Base-by-base conservation (phyloP, 92 coral and sea anemone species). In the Anthopleura xanthogrammica region DNA sequence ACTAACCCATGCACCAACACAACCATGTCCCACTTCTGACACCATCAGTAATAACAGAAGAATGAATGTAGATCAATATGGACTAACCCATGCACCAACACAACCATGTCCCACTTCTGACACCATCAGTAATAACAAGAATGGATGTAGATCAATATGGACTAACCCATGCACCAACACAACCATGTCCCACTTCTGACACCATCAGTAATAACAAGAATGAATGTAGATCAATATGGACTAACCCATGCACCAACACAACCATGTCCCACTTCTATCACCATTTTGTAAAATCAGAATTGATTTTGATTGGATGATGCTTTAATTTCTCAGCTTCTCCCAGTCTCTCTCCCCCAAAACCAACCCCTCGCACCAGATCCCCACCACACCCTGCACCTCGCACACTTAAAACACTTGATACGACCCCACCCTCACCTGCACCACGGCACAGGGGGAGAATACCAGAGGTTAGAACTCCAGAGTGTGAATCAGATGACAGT, bases 361-460 rank as follows among this genome's bases (percentile, higher is more conserved):
- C 86, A 23, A n/a, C 41, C 39, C 80, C 86, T 41, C 86, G 80
- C 57, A 83, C 86, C 60, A 83, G 36, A 75, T 77, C 77, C 24
- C 58, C 84, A 76, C 86, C 88, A 66, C 88, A 79, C 79, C 83
- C 88, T 68, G 73, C 83, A 78, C 88, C 88, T 36, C 83, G 83
- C 55, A 68, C 83, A 62, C 83, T 41, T 55, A 85, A 70, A 52
- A 50, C 79, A 60, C 83, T 75, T 2, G 58, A 71, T 39, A 55
- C 76, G 14, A 72, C 85, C 24, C 85, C 85, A 58, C 85, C 73
- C n/a, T 72, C 85, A 62, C 75, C 83, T 19, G 52, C 83, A 62
- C 83, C 83, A 16, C 39, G 75, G 6, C 57, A 54, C 71, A 80
- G 19, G 52, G 75, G 16, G 48, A 60, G 60, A 81, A 54, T 54